Evolutionary conservation across 2,797 vertebrate species (phyloP), one percentile per base, ranked within the genome.

Genomic region (Neomorphus geoffroyi): DNA sequence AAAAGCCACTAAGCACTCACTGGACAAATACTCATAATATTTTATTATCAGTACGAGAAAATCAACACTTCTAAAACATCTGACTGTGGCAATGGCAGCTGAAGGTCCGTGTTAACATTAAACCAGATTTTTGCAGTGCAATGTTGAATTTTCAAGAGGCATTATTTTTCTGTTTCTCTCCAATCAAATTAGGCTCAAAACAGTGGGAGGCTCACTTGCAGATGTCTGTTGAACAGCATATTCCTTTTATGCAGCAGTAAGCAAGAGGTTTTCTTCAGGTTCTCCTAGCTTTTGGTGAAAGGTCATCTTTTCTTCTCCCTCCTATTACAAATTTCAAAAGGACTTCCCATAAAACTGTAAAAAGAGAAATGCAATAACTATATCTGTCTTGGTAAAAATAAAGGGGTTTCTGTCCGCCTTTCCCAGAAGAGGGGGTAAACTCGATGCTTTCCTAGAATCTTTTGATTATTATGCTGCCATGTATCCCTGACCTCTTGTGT

Each of bases 11-110:
- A 35, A 60, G 62, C 32, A 64, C 71, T 83, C 57, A 26, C 61
- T 71, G 73, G 80, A 50, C 65, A 83, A 82, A 86, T 61, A 69
- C 60, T 88, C n/a, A 33, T 57, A 79, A 58, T 65, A 46, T 95
- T 77, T 92, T 88, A 84, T 91, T 72, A 71, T 86, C 33, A 11
- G 54, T 64, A 74, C 28, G 54, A 61, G 79, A 79, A 93, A 93
- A 88, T 86, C 50, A 61, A 32, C 80, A 56, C 53, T 90, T 83
- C 26, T 82, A 24, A 88, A 93, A 57, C 56, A 62, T 91, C 77
- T 86, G 51, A 77, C 39, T 83, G 57, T 70, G 70, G 32, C 72
- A 80, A 41, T 73, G 69, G 70, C 84, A 88, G 70, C 57, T 77
- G 57, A 96, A 90, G 60, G 73, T 91, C 73, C 18, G 1, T 57